Conservation (phyloP, 2,797 vertebrate species). For the Podargus strigoides region DNA sequence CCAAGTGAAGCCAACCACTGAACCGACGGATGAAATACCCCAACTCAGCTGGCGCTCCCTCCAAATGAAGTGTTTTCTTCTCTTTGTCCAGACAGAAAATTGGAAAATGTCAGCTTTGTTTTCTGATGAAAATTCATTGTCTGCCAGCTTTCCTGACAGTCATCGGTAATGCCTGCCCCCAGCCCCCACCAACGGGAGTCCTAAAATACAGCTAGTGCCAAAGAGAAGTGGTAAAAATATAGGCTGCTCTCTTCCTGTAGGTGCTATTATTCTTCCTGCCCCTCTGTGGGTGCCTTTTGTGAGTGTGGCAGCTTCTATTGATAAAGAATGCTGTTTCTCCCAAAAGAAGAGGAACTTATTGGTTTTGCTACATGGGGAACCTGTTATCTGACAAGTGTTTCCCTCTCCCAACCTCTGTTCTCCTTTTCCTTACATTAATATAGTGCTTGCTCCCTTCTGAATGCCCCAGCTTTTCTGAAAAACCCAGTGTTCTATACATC, state of each 20-base stretch:
- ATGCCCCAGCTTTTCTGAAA: neutral
- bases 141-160: slow-evolving; percentile 12
- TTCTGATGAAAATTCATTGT: slow-evolving; percentile 34
- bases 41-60: accelerated
- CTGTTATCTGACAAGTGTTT: slow-evolving; percentile 28
- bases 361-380: neutral
- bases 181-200: neutral
- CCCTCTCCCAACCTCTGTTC: neutral
- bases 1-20: neutral
- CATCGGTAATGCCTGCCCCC: neutral
- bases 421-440: neutral
- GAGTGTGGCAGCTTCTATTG: neutral
- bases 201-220: neutral
- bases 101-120: slow-evolving; percentile 19
- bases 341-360: slow-evolving; percentile 20
- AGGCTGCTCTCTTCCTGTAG: neutral
- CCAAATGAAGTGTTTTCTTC: neutral
- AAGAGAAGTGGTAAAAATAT: neutral
- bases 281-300: neutral
- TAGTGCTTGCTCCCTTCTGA: neutral
- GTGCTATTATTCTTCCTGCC: neutral
- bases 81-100: slow-evolving; percentile 22
- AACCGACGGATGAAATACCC: accelerated
- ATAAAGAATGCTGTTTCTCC: neutral
- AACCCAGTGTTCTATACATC: neutral